Conservation (phyloP, 2,888 invertebrate species). For the Pyrrhia umbra region DNA sequence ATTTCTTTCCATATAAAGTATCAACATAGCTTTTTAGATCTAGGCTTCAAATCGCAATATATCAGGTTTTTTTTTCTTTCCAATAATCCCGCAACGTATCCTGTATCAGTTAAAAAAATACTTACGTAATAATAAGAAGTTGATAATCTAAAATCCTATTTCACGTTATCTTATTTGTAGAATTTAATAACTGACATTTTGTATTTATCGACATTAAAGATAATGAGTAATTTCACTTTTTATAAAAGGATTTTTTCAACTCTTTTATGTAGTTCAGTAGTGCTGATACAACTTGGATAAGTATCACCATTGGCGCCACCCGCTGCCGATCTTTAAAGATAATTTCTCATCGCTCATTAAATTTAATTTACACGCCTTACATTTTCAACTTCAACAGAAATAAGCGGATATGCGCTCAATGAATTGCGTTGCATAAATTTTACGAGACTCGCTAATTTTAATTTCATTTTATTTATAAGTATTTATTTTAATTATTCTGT, state of each 20-base stretch:
- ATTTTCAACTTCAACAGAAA: slow-evolving; percentile 16
- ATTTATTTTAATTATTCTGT: not conserved
- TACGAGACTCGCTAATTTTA: not conserved
- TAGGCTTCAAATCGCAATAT: not conserved
- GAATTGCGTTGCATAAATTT: slow-evolving; percentile 2
- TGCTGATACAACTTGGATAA: slow-evolving; percentile 12
- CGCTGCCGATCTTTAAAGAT: slow-evolving; percentile 6
- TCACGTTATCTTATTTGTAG: not conserved
- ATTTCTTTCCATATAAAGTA: too few species aligned
- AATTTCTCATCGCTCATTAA: slow-evolving; percentile 48
- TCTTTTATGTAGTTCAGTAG: not conserved
- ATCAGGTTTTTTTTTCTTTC: too few species aligned
- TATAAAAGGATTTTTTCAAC: not conserved
- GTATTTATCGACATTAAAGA: not conserved
- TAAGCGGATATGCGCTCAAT: slow-evolving; percentile 12
- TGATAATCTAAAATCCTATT: too few species aligned
- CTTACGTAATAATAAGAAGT: too few species aligned
- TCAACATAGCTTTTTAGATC: too few species aligned
- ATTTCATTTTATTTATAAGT: not conserved
- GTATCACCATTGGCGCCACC: slow-evolving; percentile 11
- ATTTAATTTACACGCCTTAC: slow-evolving; percentile 33
- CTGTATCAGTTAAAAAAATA: too few species aligned
- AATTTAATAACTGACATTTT: too few species aligned
- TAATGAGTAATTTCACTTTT: not conserved
- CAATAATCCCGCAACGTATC: too few species aligned